phyloP scores from a whole-genome alignment of 1,140 invertebrate species.

The Brachionus paranguensis region DNA sequence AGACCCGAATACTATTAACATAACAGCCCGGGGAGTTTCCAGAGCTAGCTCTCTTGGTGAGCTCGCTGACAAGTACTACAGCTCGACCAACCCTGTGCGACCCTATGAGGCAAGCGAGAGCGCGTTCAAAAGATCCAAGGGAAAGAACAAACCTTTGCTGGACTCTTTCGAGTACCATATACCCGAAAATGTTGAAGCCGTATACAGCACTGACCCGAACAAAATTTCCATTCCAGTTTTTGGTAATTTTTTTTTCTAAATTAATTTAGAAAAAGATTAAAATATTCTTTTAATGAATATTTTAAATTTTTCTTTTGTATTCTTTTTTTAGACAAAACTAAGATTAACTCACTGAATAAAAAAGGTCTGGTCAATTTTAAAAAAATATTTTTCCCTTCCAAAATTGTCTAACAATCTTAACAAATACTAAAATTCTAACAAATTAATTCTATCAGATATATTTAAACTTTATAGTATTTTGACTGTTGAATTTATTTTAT shows the following conservation, averaged over 20 bases:
- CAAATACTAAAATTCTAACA: neutral
- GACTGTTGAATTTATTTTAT: neutral
- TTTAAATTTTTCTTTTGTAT: slow-evolving; percentile 13
- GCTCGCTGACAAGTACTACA: slow-evolving; percentile 19
- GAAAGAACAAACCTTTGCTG: neutral
- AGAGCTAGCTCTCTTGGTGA: slow-evolving; percentile 29
- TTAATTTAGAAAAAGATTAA: neutral
- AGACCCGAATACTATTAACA: slow-evolving; percentile 2
- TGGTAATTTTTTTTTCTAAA: slow-evolving; percentile 25
- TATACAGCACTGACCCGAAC: slow-evolving; percentile 15
- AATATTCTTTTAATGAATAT: neutral
- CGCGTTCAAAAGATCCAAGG: slow-evolving; percentile 19
- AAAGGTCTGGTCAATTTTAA: slow-evolving; percentile 12
- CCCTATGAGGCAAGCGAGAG: neutral
- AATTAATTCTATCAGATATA: neutral
- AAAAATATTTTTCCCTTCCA: neutral
- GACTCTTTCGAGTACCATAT: slow-evolving; percentile 12
- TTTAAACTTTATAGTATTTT: neutral
- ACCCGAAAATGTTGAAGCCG: slow-evolving; percentile 19
- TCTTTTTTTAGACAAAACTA: neutral
- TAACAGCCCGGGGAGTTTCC: slow-evolving; percentile 19
- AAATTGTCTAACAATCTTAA: neutral
- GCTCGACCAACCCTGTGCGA: neutral
- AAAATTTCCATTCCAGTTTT: slow-evolving; percentile 30
- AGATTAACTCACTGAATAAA: neutral